Evolutionary conservation across 1,140 invertebrate genomes (phyloP), one percentile per base, ranked within the genome.

Genomic region (Chelonus insularis): DNA sequence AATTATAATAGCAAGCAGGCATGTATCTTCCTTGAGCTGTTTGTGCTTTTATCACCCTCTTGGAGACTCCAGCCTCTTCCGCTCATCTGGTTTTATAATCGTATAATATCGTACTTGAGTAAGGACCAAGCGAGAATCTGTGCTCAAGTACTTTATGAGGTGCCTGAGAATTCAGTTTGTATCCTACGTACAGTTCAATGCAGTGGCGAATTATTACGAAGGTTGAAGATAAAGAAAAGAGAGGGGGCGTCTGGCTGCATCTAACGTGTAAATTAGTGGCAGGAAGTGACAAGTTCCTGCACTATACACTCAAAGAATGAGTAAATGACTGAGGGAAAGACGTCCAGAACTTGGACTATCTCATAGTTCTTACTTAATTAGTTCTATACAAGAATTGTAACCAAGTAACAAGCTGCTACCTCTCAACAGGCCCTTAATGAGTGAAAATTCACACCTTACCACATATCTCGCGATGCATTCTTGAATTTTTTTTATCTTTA

Each of bases 281-380:
- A 74, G 66, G 71, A 73, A 72, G 63, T 60, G 62, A 52, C 66
- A 60, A 71, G 41, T 59, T 62, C 61, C 60, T 57, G 48, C 12
- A 20, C 36, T 51, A 41, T 52, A 32, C 47, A 45, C 20, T 36
- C 51, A 36, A 37, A 23, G 29, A 47, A 45, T 37, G 51, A 41
- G 51, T 47, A 55, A 61, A 61, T 29, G 59, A 61, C 37, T 48
- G 39, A 52, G 48, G 58, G 51, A 54, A 52, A 60, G 41, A 16
- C 47, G 21, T 43, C 39, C 48, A 45, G 14, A 50, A 21, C 20
- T 18, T 32, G 51, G 43, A 54, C 23, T 69, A 70, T 68, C 69
- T 72, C 55, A 50, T 52, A 64, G 63, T 72, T 71, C 71, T 65
- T 64, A 69, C 64, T 72, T 74, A 76, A 76, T 76, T 73, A 72